Conservation (phyloP, 2,888 invertebrate genomes). For the Gari tellinella region DNA sequence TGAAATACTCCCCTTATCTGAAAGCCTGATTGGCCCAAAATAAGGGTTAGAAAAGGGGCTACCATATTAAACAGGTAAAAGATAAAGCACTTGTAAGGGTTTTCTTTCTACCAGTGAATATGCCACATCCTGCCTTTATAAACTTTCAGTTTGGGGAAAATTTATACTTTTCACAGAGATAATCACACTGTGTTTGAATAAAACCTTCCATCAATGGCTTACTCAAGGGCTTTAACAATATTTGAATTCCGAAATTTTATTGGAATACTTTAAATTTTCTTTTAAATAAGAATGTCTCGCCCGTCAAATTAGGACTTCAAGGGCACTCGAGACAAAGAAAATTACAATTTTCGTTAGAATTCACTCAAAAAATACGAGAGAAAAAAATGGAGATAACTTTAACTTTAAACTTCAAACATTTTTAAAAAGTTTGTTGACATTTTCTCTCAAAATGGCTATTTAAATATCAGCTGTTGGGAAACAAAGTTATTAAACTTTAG, state of each 20-base stretch:
- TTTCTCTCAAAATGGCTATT: slow-evolving; percentile 12
- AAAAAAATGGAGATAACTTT: slow-evolving; percentile 23
- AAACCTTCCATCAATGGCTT: slow-evolving; percentile 16
- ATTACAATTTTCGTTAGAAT: slow-evolving; percentile 15
- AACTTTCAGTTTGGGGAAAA: slow-evolving; percentile 60
- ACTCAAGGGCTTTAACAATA: slow-evolving; percentile 18
- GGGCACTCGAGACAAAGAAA: neutral
- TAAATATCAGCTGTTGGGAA: too few species aligned
- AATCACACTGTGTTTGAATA: slow-evolving; percentile 36
- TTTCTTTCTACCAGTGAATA: slow-evolving; percentile 58
- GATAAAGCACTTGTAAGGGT: slow-evolving; percentile 14
- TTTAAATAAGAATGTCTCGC: slow-evolving; percentile 20
- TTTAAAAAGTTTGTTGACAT: slow-evolving; percentile 18
- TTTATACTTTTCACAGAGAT: slow-evolving; percentile 44
- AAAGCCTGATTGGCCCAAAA: too few species aligned
- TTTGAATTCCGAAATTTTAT: slow-evolving; percentile 36
- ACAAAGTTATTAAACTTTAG: too few species aligned
- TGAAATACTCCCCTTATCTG: too few species aligned
- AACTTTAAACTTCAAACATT: slow-evolving; percentile 22
- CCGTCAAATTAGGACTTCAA: slow-evolving; percentile 21
- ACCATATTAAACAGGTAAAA: too few species aligned
- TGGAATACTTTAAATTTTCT: slow-evolving; percentile 37
- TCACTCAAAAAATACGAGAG: slow-evolving; percentile 13
- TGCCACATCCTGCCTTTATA: slow-evolving; percentile 60
- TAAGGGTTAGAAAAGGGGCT: too few species aligned